Evolutionary conservation across 2,113 vertebrate species (phyloP).

Genomic region (Meleagris gallopavo): DNA sequence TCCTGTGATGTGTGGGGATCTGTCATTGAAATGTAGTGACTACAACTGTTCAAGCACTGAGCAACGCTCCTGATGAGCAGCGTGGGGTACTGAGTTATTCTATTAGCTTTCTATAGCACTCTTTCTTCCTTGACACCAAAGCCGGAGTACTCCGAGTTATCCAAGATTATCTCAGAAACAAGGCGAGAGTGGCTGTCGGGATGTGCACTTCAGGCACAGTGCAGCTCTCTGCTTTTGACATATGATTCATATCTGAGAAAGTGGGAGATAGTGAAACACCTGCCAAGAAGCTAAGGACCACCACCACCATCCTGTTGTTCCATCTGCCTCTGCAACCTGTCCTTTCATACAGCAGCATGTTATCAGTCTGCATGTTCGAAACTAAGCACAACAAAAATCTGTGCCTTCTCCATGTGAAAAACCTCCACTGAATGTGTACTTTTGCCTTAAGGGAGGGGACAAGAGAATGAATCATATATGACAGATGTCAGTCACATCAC

Average conservation of each 20-base stretch:
- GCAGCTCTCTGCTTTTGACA: background rate
- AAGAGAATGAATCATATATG: background rate
- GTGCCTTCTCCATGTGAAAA: background rate
- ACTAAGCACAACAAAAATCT: background rate
- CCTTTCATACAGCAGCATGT: background rate
- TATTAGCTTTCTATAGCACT: background rate
- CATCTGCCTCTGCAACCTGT: background rate
- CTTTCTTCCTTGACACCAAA: background rate
- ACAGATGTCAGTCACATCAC: constrained; percentile 61
- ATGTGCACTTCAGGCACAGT: background rate
- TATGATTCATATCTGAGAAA: background rate
- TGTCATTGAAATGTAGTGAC: background rate
- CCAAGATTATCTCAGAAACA: background rate
- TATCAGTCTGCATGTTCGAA: background rate
- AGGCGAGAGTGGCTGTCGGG: background rate
- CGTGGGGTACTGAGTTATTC: background rate
- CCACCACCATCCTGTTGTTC: background rate
- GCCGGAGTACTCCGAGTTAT: background rate
- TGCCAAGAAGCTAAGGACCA: background rate
- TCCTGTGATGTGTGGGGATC: rapidly evolving
- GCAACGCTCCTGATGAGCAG: background rate
- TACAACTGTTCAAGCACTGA: background rate
- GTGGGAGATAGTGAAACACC: background rate
- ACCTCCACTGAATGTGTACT: background rate
- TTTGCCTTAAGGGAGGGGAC: constrained; percentile 13